Percentiles rank a stretch among this genome's conserved stretches.
Conservation (phyloP, 2,113 vertebrate genomes). For the Ictidomys tridecemlineatus region DNA sequence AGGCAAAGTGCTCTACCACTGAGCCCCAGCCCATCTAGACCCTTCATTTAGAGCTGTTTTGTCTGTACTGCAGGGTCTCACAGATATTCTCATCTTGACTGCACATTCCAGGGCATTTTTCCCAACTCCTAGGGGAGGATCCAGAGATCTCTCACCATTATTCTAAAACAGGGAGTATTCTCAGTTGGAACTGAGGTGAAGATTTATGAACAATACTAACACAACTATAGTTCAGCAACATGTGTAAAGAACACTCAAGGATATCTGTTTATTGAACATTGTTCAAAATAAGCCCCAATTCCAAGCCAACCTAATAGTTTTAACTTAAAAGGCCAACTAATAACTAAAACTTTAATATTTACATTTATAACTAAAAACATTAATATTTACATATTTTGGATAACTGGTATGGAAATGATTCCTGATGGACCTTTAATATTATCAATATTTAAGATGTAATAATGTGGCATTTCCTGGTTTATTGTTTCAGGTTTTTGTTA, state of each 20-base stretch:
- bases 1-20: too few relatives aligned
- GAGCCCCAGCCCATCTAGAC: not conserved
- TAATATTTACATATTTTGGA: not conserved
- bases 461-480: not conserved
- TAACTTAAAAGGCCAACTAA: slow-evolving; percentile 23
- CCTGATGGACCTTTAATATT: not conserved
- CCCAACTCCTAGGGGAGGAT: not conserved
- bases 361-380: not conserved
- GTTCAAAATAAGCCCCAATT: not conserved
- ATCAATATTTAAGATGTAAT: not conserved
- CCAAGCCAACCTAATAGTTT: slow-evolving; percentile 37
- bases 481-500: not conserved
- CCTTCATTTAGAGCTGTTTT: not conserved
- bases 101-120: not conserved
- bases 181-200: not conserved
- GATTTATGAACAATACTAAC: not conserved
- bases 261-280: not conserved
- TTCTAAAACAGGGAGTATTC: not conserved
- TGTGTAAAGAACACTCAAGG: not conserved
- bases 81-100: not conserved
- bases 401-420: slow-evolving; percentile 8
- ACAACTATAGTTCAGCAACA: not conserved
- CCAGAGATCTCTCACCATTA: not conserved
- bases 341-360: not conserved
- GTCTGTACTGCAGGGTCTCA: not conserved